phyloP scores from a whole-genome alignment of 2,113 vertebrate genomes.

The Chrysemys picta region DNA sequence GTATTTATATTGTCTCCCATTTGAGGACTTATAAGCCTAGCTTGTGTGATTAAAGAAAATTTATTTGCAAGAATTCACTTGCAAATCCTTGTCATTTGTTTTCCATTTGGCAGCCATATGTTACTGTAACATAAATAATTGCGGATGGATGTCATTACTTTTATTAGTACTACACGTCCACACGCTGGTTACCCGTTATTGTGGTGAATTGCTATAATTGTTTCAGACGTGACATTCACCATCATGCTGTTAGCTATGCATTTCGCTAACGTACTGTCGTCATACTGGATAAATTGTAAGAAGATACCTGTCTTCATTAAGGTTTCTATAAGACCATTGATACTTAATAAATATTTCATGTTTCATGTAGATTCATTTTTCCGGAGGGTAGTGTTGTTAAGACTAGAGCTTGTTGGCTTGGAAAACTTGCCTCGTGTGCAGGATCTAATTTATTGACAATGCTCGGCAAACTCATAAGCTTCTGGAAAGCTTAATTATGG shows the following conservation, averaged over 20 bases:
- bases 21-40: conserved; percentile 30
- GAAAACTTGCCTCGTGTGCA: conserved; percentile 69
- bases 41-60: conserved; percentile 40
- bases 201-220: conserved; percentile 73
- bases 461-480: conserved; percentile 55
- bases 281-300: conserved; percentile 70
- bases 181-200: conserved; percentile 74
- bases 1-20: conserved; percentile 31
- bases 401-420: conserved; percentile 63
- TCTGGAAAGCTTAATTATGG: conserved; percentile 48
- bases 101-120: conserved; percentile 76
- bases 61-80: conserved; percentile 71
- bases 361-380: conserved; percentile 62
- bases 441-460: conserved; percentile 75
- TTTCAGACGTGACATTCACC: conserved; percentile 71
- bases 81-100: conserved; percentile 76
- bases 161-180: conserved; percentile 66
- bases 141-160: conserved; percentile 71
- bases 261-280: conserved; percentile 60
- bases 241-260: conserved; percentile 52
- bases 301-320: conserved; percentile 75
- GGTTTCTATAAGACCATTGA: conserved; percentile 75
- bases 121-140: conserved; percentile 74
- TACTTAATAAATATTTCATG: conserved; percentile 75
- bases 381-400: conserved; percentile 55